phyloP scores from a whole-genome alignment of 2,797 vertebrate species.

The Coccyzus lansbergi region DNA sequence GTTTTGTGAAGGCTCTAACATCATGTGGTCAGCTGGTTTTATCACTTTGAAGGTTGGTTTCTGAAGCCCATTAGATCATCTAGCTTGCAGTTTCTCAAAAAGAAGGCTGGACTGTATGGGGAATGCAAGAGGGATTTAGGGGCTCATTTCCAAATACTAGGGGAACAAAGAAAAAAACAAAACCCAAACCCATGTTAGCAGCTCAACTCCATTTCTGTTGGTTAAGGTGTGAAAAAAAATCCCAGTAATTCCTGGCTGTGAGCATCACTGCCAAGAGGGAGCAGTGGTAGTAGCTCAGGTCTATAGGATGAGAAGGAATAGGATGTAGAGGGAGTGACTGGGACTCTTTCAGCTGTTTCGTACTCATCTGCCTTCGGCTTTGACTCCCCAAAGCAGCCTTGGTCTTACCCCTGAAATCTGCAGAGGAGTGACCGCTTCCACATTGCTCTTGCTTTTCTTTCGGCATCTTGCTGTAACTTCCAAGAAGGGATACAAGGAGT shows the following conservation, averaged over 20 bases:
- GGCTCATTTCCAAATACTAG: background rate
- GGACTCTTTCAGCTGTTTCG: background rate
- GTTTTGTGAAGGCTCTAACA: background rate
- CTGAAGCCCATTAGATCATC: background rate
- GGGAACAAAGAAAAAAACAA: background rate
- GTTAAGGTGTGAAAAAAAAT: background rate
- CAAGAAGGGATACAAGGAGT: background rate
- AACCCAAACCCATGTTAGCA: background rate
- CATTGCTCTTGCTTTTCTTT: background rate
- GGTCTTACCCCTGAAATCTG: background rate
- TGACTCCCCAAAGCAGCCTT: background rate
- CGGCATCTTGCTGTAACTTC: background rate
- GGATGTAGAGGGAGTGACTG: background rate
- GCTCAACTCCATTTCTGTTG: background rate
- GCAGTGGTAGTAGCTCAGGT: background rate
- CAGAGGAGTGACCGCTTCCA: background rate
- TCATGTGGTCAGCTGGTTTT: background rate
- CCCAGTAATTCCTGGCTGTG: background rate
- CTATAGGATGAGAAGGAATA: background rate
- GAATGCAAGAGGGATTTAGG: background rate
- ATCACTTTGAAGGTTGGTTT: background rate
- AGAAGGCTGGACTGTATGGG: background rate
- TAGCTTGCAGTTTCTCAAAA: background rate
- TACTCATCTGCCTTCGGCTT: background rate
- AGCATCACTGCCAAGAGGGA: background rate